Conservation (phyloP, 2,113 vertebrate species). For the Marmota monax region DNA sequence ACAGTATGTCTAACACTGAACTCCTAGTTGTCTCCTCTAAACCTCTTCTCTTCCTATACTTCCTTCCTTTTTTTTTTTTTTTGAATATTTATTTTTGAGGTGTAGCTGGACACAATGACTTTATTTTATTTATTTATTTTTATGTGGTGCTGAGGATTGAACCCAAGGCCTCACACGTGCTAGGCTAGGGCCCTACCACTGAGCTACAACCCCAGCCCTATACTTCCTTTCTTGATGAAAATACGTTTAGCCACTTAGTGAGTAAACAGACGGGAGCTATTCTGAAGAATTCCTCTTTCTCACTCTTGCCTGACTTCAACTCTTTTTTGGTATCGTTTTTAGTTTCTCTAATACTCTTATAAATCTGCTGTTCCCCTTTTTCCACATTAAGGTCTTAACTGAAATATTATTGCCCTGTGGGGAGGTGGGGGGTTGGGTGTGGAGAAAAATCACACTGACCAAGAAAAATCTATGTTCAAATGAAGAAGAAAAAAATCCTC, state of each 20-base stretch:
- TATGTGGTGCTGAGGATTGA: too few relatives aligned
- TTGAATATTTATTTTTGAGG: too few relatives aligned
- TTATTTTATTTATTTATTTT: too few relatives aligned
- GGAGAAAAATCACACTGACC: background rate
- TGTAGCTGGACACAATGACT: too few relatives aligned
- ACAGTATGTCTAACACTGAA: background rate
- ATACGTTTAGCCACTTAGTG: background rate
- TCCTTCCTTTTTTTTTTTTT: background rate
- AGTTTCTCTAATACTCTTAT: slow-evolving; percentile 11
- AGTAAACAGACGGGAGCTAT: background rate
- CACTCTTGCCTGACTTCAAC: background rate
- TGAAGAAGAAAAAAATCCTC: background rate
- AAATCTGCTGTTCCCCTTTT: background rate
- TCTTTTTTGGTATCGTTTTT: slow-evolving; percentile 39
- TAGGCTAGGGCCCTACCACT: too few relatives aligned
- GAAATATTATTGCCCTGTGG: slow-evolving; percentile 14
- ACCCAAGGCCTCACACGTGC: too few relatives aligned
- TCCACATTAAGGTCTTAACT: background rate
- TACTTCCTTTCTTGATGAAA: background rate
- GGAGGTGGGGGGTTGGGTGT: background rate
- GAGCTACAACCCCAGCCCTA: background rate
- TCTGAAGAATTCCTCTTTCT: background rate
- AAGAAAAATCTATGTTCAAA: background rate
- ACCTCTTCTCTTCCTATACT: background rate
- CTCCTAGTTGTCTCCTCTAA: background rate